Conservation (phyloP, 2,113 vertebrate genomes). For the Bos taurus region ARS-UCD2.0 NC_037349.1:38168001-38168500, state of each 20-base stretch:
- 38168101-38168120: not conserved
- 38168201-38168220: not conserved
- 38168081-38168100: not conserved
- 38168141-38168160: not conserved
- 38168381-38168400: not conserved
- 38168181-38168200: not conserved
- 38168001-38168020: not conserved
- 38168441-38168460: not conserved
- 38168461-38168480: not conserved
- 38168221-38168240: not conserved
- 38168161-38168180: not conserved
- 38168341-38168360: not conserved
- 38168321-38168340: not conserved
- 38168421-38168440: not conserved
- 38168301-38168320: not conserved
- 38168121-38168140: not conserved
- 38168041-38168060: not conserved
- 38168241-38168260: not conserved
- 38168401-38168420: not conserved
- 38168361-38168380: not conserved
- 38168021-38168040: not conserved
- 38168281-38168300: not conserved
- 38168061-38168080: not conserved
- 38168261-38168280: not conserved
- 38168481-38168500: not conserved